These are phyloP conservation scores for Rhinichthys klamathensis DNA, from an alignment of 2,113 vertebrate species.

Conservation along the genomic window DNA sequence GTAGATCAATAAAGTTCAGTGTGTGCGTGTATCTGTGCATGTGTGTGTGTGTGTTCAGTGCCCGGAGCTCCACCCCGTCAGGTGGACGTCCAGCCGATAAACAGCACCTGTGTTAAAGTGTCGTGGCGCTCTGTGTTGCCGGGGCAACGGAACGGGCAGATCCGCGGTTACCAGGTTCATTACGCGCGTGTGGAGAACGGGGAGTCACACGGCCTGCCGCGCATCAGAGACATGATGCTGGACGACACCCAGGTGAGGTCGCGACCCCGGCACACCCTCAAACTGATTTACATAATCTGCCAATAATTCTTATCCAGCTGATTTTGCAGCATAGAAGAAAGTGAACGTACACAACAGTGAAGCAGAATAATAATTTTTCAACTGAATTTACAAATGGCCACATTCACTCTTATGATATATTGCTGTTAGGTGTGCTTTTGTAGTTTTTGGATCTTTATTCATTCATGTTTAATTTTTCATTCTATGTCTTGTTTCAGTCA, in stretches of 20 bases:
- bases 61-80: constrained; percentile 90
- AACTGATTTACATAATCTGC: background rate
- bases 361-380: too few relatives aligned
- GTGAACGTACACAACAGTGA: too few relatives aligned
- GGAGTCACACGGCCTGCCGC: constrained; percentile 86
- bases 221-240: constrained; percentile 92
- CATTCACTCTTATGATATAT: too few relatives aligned
- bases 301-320: background rate
- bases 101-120: constrained; percentile 88
- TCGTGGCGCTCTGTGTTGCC: constrained; percentile 88
- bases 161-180: constrained; percentile 94
- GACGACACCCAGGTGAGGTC: constrained; percentile 88
- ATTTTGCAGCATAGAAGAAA: background rate
- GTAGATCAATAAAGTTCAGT: background rate
- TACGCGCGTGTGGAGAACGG: constrained; percentile 85
- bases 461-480: too few relatives aligned
- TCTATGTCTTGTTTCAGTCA: too few relatives aligned
- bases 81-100: constrained; percentile 88
- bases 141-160: constrained; percentile 88
- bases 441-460: too few relatives aligned
- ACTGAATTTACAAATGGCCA: too few relatives aligned
- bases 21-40: too few relatives aligned
- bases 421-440: too few relatives aligned
- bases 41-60: constrained; percentile 71
- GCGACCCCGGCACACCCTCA: background rate